These are phyloP conservation scores for Solenodon paradoxus DNA, from an alignment of 2,113 vertebrate species.

Conservation along the genomic window DNA sequence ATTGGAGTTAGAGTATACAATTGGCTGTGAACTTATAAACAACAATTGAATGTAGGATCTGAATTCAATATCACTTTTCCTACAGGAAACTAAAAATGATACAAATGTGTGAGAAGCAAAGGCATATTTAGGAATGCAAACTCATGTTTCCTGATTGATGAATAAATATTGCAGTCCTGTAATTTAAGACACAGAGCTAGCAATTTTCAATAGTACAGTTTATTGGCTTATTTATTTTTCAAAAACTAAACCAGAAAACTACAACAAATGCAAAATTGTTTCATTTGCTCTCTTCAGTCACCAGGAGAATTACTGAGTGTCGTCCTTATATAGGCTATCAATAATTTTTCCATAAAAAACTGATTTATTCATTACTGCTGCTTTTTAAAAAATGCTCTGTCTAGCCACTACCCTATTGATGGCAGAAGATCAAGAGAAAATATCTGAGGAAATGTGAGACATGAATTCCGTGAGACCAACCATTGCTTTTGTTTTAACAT, in stretches of 20 bases:
- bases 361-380: conserved; percentile 50
- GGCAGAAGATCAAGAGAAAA: conserved; percentile 29
- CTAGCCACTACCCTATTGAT: background rate
- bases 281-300: conserved; percentile 58
- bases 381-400: conserved; percentile 13
- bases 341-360: conserved; percentile 61
- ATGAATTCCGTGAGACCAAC: background rate
- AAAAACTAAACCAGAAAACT: conserved; percentile 62
- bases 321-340: conserved; percentile 36
- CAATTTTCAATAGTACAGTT: conserved; percentile 26
- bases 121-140: conserved; percentile 37
- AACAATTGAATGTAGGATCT: background rate
- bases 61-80: background rate
- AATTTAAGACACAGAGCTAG: background rate
- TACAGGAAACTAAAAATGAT: conserved; percentile 11
- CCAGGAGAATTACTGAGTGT: background rate
- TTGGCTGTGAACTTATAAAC: background rate
- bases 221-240: conserved; percentile 60
- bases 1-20: background rate
- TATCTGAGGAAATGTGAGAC: conserved; percentile 47
- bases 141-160: background rate
- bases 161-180: background rate
- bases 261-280: conserved; percentile 54
- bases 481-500: background rate
- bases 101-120: conserved; percentile 43